Conservation (phyloP, 2,797 vertebrate genomes). For the Syngnathus acus region DNA sequence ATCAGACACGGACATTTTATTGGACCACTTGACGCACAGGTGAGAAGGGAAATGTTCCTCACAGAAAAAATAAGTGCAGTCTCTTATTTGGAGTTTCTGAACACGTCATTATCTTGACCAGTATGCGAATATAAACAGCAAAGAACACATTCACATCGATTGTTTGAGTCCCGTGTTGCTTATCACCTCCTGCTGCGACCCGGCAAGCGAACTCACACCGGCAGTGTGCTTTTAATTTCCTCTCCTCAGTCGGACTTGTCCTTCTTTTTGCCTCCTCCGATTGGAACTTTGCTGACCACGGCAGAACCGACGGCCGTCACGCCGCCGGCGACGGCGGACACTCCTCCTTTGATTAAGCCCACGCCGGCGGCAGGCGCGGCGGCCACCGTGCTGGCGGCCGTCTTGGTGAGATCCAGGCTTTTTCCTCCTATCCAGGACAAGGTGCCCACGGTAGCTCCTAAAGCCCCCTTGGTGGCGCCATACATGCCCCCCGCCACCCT, state of each 20-base stretch:
- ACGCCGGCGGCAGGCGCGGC: conserved; percentile 86
- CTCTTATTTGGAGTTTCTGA: conserved; percentile 16
- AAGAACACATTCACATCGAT: conserved; percentile 28
- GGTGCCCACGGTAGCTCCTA: conserved; percentile 87
- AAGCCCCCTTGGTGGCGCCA: conserved; percentile 86
- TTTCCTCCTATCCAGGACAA: conserved; percentile 95
- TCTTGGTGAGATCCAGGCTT: conserved; percentile 89
- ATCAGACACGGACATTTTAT: conserved; percentile 18
- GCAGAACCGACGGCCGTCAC: conserved; percentile 87
- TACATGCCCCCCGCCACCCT: conserved; percentile 88
- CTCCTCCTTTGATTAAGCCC: conserved; percentile 87
- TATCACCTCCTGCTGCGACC: conserved; percentile 22
- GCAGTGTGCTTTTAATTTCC: conserved; percentile 12
- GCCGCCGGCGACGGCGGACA: conserved; percentile 87
- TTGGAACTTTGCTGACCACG: conserved; percentile 88
- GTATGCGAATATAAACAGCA: conserved; percentile 9
- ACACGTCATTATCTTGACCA: not conserved
- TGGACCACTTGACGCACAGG: conserved; percentile 28
- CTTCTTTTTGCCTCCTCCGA: conserved; percentile 91
- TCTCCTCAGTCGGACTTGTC: conserved; percentile 91
- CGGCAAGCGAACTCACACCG: conserved; percentile 12
- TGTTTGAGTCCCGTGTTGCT: conserved; percentile 36
- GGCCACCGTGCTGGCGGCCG: conserved; percentile 82
- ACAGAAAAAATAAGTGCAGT: conserved; percentile 22
- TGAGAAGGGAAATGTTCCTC: conserved; percentile 22